Evolutionary conservation across 2,888 invertebrate genomes (phyloP).

Genomic region (Drosophila testacea): DNA sequence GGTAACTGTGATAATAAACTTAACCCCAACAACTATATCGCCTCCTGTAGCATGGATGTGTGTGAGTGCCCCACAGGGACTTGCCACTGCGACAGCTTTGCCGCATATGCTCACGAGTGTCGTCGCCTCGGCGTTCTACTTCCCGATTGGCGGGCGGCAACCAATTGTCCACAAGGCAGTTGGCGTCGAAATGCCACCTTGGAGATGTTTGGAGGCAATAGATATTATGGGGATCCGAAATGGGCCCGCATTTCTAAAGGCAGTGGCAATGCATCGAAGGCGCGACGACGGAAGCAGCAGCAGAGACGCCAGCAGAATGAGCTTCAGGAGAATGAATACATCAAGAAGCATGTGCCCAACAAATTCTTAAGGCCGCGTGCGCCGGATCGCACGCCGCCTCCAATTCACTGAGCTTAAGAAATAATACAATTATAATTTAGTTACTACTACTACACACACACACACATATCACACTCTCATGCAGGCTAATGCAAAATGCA

Average conservation of each 20-base stretch:
- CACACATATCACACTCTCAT: conserved; percentile 29
- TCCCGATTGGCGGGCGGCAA: conserved; percentile 89
- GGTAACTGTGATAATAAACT: conserved; percentile 92
- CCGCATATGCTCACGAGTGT: conserved; percentile 95
- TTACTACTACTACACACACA: conserved; percentile 55
- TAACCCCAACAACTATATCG: conserved; percentile 93
- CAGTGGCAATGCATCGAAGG: conserved; percentile 1
- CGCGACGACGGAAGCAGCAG: conserved; percentile 56
- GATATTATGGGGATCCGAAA: conserved; percentile 66
- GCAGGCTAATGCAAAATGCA: conserved; percentile 34
- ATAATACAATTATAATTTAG: conserved; percentile 55
- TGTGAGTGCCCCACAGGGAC: conserved; percentile 92
- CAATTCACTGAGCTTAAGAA: conserved; percentile 77
- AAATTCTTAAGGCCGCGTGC: conserved; percentile 82
- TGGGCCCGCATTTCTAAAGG: conserved; percentile 34
- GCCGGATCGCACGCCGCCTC: conserved; percentile 85
- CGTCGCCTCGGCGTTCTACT: conserved; percentile 90
- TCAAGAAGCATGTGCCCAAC: conserved; percentile 84
- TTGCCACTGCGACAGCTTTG: conserved; percentile 96
- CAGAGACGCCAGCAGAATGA: conserved; percentile 64
- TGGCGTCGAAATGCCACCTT: conserved; percentile 78
- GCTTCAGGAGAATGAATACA: conserved; percentile 79
- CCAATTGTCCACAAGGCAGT: conserved; percentile 87
- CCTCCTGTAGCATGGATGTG: conserved; percentile 94
- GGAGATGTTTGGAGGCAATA: conserved; percentile 51